These are phyloP conservation scores for Torymus aiolomorphi DNA, from an alignment of 2,888 invertebrate genomes.

Conservation along the genomic window DNA sequence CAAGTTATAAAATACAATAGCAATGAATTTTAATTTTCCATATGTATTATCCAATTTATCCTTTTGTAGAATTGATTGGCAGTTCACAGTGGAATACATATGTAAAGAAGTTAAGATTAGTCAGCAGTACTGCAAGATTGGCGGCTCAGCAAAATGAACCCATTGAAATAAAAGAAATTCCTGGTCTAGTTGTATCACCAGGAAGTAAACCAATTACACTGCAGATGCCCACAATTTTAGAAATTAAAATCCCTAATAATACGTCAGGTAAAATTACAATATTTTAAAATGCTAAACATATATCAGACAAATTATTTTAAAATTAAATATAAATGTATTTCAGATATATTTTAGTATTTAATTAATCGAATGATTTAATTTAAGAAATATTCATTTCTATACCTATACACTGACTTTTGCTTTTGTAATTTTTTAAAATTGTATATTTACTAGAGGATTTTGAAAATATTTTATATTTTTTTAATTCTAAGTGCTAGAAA, in stretches of 20 bases:
- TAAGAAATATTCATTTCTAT: too few species aligned
- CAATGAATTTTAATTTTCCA: conserved; percentile 16
- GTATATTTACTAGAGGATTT: too few species aligned
- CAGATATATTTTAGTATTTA: too few species aligned
- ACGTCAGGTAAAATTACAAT: conserved; percentile 39
- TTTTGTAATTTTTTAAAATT: too few species aligned
- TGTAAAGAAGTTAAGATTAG: conserved; percentile 67
- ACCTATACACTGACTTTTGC: too few species aligned
- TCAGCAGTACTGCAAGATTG: conserved; percentile 67
- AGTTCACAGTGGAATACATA: conserved; percentile 72
- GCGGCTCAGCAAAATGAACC: conserved; percentile 65
- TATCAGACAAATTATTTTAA: conserved; percentile 25
- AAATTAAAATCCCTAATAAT: conserved; percentile 59
- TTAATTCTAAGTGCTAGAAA: too few species aligned
- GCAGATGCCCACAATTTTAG: conserved; percentile 64
- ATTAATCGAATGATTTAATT: too few species aligned
- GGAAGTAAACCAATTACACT: conserved; percentile 64
- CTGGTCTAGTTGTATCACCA: conserved; percentile 67
- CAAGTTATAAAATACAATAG: conserved; percentile 8
- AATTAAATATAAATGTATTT: not conserved
- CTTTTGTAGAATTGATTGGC: conserved; percentile 65
- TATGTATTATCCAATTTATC: conserved; percentile 17
- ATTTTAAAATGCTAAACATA: not conserved
- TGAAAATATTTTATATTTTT: too few species aligned
- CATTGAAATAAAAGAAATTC: conserved; percentile 66